A percentile compares a stretch with the other conserved stretches of the same genome.
phyloP scores from a whole-genome alignment of 2,113 vertebrate genomes.

The Acanthisitta chloris region DNA sequence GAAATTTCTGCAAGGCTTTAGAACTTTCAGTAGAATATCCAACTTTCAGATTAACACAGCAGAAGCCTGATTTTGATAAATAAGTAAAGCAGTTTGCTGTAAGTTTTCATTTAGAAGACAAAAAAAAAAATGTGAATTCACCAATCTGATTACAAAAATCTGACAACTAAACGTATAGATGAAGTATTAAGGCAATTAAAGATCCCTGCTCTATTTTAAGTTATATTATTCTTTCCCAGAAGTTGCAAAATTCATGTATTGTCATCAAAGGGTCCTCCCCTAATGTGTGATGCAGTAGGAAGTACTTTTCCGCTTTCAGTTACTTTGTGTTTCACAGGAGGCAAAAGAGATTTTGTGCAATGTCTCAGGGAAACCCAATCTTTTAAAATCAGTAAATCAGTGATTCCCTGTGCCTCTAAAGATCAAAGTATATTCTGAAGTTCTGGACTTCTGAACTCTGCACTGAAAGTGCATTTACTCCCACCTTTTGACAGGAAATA shows the following conservation, averaged over 20 bases:
- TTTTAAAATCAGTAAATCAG: neutral
- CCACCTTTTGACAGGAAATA: neutral
- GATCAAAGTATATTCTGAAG: neutral
- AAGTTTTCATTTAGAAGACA: neutral
- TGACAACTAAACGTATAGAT: neutral
- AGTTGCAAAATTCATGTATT: neutral
- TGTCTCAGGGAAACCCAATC: neutral
- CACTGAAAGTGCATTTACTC: neutral
- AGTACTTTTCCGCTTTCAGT: neutral
- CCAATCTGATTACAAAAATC: neutral
- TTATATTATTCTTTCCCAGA: neutral
- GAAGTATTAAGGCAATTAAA: neutral
- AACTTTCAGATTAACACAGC: neutral
- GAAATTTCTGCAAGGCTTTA: neutral
- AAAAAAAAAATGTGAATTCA: neutral
- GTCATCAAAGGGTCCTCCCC: neutral
- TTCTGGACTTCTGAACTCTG: neutral
- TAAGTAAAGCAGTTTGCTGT: neutral
- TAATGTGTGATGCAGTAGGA: fast-evolving
- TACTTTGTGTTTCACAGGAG: neutral
- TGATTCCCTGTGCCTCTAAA: neutral
- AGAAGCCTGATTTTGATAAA: neutral
- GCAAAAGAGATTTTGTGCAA: neutral
- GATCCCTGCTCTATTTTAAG: neutral
- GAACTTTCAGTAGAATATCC: neutral